Conservation (phyloP, 2,888 invertebrate species). For the Gastracanthus pulcherrimus region DNA sequence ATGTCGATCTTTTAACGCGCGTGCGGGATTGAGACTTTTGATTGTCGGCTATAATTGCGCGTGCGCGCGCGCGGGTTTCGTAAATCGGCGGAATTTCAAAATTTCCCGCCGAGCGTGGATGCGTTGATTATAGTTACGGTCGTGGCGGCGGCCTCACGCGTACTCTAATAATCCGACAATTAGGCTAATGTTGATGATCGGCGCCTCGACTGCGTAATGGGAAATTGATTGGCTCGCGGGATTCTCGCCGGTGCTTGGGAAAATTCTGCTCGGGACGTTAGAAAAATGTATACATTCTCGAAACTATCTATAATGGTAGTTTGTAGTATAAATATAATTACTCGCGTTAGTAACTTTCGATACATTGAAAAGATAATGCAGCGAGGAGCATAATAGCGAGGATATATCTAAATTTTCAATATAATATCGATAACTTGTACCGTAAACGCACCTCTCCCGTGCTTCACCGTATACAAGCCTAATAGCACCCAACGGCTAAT, state of each 20-base stretch:
- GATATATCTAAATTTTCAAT: neutral
- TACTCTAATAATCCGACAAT: neutral
- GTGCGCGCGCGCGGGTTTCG: neutral
- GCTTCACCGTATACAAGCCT: neutral
- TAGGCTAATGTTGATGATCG: neutral
- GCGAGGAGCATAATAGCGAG: neutral
- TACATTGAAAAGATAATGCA: neutral
- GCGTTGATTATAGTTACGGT: too few relatives aligned
- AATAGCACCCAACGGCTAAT: too few relatives aligned
- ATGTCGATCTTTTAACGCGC: neutral
- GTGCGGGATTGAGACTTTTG: neutral
- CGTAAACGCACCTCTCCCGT: neutral
- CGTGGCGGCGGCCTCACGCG: too few relatives aligned
- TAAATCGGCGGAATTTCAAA: slow-evolving; percentile 4
- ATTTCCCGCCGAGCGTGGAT: too few relatives aligned
- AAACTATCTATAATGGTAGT: neutral
- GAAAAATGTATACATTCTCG: neutral
- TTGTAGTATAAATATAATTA: neutral
- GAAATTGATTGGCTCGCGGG: too few relatives aligned
- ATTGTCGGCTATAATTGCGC: neutral
- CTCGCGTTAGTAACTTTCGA: neutral
- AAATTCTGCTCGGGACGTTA: neutral
- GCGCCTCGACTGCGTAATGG: neutral
- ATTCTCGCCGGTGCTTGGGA: too few relatives aligned
- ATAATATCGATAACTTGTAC: neutral